phyloP scores from a whole-genome alignment of 2,888 invertebrate genomes.

The Thymelicus sylvestris region DNA sequence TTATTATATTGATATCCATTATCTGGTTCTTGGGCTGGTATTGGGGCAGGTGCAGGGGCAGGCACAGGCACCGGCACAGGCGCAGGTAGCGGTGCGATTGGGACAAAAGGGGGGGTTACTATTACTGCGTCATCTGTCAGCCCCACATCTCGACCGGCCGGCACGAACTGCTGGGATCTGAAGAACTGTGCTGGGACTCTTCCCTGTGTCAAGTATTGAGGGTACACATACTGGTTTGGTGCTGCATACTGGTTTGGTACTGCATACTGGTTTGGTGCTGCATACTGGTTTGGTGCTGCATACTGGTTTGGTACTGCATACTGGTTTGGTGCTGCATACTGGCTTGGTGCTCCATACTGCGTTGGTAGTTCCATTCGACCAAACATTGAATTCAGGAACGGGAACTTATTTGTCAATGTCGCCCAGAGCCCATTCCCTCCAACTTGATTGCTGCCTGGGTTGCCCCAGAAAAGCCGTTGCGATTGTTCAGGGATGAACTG shows the following conservation, averaged over 20 bases:
- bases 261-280: slow-evolving; percentile 43
- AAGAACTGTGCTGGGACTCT: slow-evolving; percentile 48
- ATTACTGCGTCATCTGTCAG: slow-evolving; percentile 78
- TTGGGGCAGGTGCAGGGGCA: slow-evolving; percentile 46
- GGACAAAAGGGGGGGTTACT: slow-evolving; percentile 74
- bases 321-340: slow-evolving; percentile 47
- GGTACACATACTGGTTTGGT: slow-evolving; percentile 51
- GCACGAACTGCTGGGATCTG: slow-evolving; percentile 55
- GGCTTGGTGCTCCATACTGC: slow-evolving; percentile 61
- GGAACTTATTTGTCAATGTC: slow-evolving; percentile 75
- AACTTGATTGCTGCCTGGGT: slow-evolving; percentile 73
- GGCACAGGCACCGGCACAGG: slow-evolving; percentile 53
- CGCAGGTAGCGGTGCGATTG: slow-evolving; percentile 54
- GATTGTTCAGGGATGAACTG: slow-evolving; percentile 66
- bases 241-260: slow-evolving; percentile 50
- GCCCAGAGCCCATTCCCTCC: slow-evolving; percentile 77
- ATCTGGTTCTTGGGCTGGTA: slow-evolving; percentile 50
- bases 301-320: slow-evolving; percentile 45
- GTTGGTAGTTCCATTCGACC: slow-evolving; percentile 70
- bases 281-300: slow-evolving; percentile 15
- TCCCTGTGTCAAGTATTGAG: slow-evolving; percentile 43
- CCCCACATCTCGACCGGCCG: slow-evolving; percentile 68
- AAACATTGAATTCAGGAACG: slow-evolving; percentile 73
- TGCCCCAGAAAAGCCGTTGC: slow-evolving; percentile 73
- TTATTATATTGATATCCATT: slow-evolving; percentile 72